These are phyloP conservation scores for Caenorhabditis wallacei DNA, from an alignment of 2,888 invertebrate species.

Conservation along the genomic window DNA sequence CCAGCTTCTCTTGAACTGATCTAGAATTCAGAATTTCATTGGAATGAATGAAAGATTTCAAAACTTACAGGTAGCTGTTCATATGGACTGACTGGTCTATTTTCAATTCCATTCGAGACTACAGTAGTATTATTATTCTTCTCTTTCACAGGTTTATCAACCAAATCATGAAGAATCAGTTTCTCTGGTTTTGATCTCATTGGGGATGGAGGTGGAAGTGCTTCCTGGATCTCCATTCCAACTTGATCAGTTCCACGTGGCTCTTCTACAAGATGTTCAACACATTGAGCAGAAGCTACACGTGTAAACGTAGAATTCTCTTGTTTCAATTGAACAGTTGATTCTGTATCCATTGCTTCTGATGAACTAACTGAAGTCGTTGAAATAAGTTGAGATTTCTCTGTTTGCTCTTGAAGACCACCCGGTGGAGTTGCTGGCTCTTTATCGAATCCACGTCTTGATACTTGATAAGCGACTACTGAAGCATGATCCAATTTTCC, in stretches of 20 bases:
- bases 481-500: slow-evolving; percentile 94
- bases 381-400: slow-evolving; percentile 16
- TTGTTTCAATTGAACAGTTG: slow-evolving; percentile 28
- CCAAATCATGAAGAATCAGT: slow-evolving; percentile 49
- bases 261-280: slow-evolving; percentile 37
- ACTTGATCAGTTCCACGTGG: slow-evolving; percentile 28
- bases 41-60: no score
- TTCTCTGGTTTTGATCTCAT: slow-evolving; percentile 58
- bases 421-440: slow-evolving; percentile 41
- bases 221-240: slow-evolving; percentile 21
- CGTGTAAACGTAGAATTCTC: slow-evolving; percentile 52
- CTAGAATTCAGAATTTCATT: slow-evolving; percentile 13
- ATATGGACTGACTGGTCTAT: slow-evolving; percentile 73
- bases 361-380: slow-evolving; percentile 39
- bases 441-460: slow-evolving; percentile 37
- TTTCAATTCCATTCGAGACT: slow-evolving; percentile 36
- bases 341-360: slow-evolving; percentile 54
- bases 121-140: slow-evolving; percentile 57
- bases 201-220: slow-evolving; percentile 38
- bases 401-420: background rate
- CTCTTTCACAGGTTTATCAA: slow-evolving; percentile 60
- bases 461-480: slow-evolving; percentile 88
- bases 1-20: slow-evolving; percentile 52
- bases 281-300: slow-evolving; percentile 47
- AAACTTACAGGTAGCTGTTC: slow-evolving; percentile 76